phyloP scores from a whole-genome alignment of 2,888 invertebrate species.

The Gortyna flavago region DNA sequence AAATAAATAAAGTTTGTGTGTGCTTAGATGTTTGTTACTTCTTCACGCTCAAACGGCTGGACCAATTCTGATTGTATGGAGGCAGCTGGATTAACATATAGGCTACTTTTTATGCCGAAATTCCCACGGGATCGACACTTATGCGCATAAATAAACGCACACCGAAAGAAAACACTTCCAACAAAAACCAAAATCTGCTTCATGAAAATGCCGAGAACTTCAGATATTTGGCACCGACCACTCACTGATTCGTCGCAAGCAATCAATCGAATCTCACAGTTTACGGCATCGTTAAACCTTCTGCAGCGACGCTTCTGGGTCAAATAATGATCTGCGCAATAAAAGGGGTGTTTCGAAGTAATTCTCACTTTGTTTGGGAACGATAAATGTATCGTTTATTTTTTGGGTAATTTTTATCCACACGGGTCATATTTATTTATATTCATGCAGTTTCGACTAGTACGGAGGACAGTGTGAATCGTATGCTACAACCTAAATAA shows the following conservation, averaged over 20 bases:
- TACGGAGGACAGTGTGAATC: too few relatives aligned
- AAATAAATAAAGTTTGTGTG: too few relatives aligned
- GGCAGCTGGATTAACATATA: too few relatives aligned
- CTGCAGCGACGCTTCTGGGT: conserved; percentile 27
- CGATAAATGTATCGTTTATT: conserved; percentile 23
- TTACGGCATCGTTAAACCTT: conserved; percentile 48
- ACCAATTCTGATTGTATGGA: too few relatives aligned
- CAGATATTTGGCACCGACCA: conserved; percentile 15
- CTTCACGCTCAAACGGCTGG: too few relatives aligned
- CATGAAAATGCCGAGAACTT: neutral
- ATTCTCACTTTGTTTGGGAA: conserved; percentile 42
- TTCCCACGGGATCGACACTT: too few relatives aligned
- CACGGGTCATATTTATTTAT: neutral
- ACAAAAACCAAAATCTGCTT: neutral
- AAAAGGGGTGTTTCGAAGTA: conserved; percentile 47
- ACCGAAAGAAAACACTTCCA: neutral
- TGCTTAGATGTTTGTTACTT: too few relatives aligned
- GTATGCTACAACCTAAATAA: too few relatives aligned
- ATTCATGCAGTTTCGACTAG: too few relatives aligned
- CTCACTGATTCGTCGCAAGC: conserved; percentile 26
- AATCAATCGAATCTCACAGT: conserved; percentile 47
- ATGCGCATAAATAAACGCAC: too few relatives aligned
- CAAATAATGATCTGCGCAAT: conserved; percentile 38
- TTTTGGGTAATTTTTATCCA: conserved; percentile 14
- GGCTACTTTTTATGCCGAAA: too few relatives aligned